phyloP scores from a whole-genome alignment of 2,888 invertebrate species.

The Malthinus seriepunctatus region DNA sequence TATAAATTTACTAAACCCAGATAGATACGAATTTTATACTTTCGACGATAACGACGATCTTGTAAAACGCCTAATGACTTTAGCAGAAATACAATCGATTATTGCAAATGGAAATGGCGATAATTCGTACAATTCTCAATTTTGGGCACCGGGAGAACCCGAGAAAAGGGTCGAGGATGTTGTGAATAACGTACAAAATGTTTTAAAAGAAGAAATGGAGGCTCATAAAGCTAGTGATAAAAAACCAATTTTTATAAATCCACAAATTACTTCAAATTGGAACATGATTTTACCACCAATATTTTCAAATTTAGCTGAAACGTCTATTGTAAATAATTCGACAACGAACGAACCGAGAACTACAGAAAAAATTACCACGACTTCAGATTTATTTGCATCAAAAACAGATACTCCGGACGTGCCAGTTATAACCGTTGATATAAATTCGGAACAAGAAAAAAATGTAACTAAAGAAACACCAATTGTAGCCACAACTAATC shows the following conservation, averaged over 20 bases:
- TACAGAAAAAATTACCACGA: conserved; percentile 17
- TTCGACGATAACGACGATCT: conserved; percentile 83
- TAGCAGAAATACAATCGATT: conserved; percentile 82
- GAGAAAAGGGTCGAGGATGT: conserved; percentile 77
- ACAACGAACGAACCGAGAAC: conserved; percentile 7
- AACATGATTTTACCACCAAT: conserved; percentile 80
- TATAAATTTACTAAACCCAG: conserved; percentile 77
- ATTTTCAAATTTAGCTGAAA: conserved; percentile 62
- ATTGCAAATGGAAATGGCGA: conserved; percentile 81
- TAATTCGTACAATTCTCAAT: conserved; percentile 57
- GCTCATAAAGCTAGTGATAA: conserved; percentile 53
- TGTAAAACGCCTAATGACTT: conserved; percentile 80
- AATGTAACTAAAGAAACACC: not conserved
- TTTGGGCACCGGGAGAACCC: conserved; percentile 49
- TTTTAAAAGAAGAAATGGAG: conserved; percentile 78
- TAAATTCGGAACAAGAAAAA: not conserved
- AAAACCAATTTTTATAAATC: conserved; percentile 66
- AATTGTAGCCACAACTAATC: not conserved
- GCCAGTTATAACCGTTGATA: not conserved
- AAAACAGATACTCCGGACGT: conserved; percentile 7
- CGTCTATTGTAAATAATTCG: conserved; percentile 14
- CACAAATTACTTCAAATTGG: conserved; percentile 78
- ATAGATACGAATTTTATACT: conserved; percentile 85
- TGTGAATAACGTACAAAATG: conserved; percentile 81
- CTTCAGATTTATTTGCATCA: conserved; percentile 18